phyloP scores from a whole-genome alignment of 2,113 vertebrate genomes.

The Myrmecobius fasciatus region DNA sequence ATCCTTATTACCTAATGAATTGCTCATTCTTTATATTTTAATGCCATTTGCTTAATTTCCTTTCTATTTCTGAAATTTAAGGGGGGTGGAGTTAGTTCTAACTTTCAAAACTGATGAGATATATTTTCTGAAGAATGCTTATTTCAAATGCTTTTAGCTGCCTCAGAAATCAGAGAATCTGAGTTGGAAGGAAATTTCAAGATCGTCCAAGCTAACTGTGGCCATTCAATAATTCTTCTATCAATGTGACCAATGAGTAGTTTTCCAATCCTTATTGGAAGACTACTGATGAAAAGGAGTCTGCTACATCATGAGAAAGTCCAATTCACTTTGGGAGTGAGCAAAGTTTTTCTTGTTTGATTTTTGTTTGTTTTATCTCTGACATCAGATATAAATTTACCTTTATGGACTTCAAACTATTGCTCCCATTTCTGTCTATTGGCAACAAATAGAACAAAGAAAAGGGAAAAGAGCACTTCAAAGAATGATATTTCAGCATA shows the following conservation, averaged over 20 bases:
- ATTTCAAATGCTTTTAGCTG: constrained; percentile 39
- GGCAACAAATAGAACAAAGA: background rate
- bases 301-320: background rate
- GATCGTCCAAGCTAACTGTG: background rate
- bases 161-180: background rate
- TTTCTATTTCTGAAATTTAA: constrained; percentile 62
- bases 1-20: constrained; percentile 78
- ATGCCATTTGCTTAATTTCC: constrained; percentile 75
- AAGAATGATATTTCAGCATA: background rate
- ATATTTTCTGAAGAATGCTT: constrained; percentile 43
- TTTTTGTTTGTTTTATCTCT: background rate
- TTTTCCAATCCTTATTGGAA: background rate
- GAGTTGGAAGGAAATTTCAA: background rate
- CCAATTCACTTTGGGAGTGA: background rate
- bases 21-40: constrained; percentile 76
- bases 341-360: background rate
- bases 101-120: constrained; percentile 56
- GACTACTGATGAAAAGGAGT: background rate
- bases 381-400: background rate
- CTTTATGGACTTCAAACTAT: background rate
- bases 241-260: background rate
- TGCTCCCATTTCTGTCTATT: background rate
- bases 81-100: constrained; percentile 50
- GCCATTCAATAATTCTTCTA: background rate
- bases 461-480: background rate